These are phyloP conservation scores for Rhagophthalmus giganteus DNA, from an alignment of 2,888 invertebrate genomes.

Conservation along the genomic window DNA sequence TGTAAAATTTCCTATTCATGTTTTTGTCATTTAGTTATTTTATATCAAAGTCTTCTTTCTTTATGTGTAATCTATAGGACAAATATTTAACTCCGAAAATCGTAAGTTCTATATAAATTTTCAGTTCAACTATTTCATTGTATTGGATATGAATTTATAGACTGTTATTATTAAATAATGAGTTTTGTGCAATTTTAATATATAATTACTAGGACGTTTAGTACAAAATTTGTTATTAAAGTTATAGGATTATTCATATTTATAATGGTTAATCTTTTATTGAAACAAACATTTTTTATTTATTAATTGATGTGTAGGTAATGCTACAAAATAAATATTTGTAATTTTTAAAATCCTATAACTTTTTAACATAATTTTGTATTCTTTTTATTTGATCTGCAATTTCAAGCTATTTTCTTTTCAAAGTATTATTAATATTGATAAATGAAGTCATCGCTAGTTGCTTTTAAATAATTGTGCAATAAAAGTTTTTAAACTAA, in stretches of 20 bases:
- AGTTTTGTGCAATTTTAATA: conserved; percentile 4
- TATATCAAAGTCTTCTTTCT: too few species aligned
- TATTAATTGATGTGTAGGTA: too few species aligned
- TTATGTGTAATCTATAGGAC: too few species aligned
- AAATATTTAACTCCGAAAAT: too few species aligned
- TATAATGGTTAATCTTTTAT: too few species aligned
- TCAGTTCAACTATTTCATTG: too few species aligned
- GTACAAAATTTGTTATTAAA: conserved; percentile 1
- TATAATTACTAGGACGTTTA: conserved; percentile 1
- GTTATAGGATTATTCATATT: conserved; percentile 1
- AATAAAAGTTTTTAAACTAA: background rate
- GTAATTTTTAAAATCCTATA: too few species aligned
- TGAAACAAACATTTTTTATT: too few species aligned
- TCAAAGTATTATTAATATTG: background rate
- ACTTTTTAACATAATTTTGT: too few species aligned
- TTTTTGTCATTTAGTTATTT: conserved; percentile 5
- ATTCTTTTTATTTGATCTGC: background rate
- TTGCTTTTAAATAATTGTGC: background rate
- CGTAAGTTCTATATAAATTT: too few species aligned
- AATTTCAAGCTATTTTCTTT: background rate
- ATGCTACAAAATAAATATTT: too few species aligned
- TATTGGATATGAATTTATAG: too few species aligned
- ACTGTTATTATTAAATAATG: background rate
- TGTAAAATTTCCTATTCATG: conserved; percentile 4
- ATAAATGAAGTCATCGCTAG: background rate